Evolutionary conservation across 2,113 vertebrate species (phyloP).

Genomic region (Pseudorectes ferrugineus): DNA sequence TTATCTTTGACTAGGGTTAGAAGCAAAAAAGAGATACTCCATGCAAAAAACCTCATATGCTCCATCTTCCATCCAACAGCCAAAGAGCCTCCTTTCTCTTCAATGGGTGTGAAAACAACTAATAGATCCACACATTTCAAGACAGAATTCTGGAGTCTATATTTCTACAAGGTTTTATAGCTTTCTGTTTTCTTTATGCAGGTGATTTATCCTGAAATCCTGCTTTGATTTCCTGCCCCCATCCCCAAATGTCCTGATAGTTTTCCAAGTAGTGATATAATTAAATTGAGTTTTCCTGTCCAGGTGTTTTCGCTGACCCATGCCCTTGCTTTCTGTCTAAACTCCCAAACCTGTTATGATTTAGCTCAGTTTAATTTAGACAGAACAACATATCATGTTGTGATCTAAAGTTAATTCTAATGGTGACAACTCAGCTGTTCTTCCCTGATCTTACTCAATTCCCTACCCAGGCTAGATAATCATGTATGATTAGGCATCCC

Average conservation of each 20-base stretch:
- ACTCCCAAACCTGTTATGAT: not conserved
- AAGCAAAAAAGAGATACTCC: not conserved
- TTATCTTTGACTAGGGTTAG: not conserved
- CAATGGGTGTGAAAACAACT: fast-evolving
- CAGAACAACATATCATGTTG: not conserved
- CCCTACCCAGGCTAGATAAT: not conserved
- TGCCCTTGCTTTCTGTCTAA: not conserved
- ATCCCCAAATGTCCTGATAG: not conserved
- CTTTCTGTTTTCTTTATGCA: not conserved
- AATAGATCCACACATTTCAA: not conserved
- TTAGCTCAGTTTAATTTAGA: not conserved
- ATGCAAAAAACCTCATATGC: not conserved
- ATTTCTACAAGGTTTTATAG: not conserved
- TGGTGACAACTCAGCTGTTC: not conserved
- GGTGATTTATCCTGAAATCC: not conserved
- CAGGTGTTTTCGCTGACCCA: not conserved
- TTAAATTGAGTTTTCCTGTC: not conserved
- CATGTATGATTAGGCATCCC: not conserved
- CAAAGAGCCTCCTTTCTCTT: not conserved
- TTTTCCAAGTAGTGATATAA: not conserved
- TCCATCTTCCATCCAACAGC: not conserved
- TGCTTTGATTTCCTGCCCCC: fast-evolving
- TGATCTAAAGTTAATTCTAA: not conserved
- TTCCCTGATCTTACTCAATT: not conserved
- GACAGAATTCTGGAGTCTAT: not conserved